Conservation (phyloP, 2,113 vertebrate species). For the Marcusenius ussheri region DNA sequence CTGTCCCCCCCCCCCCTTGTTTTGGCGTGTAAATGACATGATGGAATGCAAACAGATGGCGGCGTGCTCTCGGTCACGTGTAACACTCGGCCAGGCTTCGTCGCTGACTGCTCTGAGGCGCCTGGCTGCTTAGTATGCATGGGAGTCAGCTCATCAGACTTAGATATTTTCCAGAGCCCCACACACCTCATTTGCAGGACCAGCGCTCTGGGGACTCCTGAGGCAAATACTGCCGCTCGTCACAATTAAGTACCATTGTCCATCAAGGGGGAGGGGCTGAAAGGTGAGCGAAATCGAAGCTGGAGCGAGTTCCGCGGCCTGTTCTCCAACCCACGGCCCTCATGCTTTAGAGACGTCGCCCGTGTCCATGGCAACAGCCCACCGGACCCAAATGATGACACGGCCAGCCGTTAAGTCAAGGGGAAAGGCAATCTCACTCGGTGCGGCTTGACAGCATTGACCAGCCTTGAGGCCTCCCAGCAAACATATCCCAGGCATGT, state of each 20-base stretch:
- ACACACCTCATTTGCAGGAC: conserved; percentile 13
- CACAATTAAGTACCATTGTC: conserved; percentile 16
- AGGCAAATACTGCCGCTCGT: neutral
- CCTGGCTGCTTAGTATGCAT: neutral
- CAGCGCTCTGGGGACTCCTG: neutral
- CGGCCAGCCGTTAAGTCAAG: neutral
- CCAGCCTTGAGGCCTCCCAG: neutral
- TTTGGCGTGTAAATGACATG: neutral
- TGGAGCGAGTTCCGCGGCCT: neutral
- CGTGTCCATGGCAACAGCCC: conserved; percentile 1
- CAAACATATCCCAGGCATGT: neutral
- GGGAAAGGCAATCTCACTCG: neutral
- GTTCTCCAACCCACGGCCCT: neutral
- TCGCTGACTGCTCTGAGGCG: neutral
- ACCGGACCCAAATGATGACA: neutral
- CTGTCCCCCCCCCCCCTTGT: neutral
- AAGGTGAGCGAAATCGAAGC: neutral
- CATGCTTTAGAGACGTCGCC: neutral
- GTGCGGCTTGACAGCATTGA: neutral
- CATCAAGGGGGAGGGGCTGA: neutral
- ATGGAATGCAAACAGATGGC: neutral
- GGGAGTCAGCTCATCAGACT: neutral
- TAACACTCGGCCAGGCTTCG: neutral
- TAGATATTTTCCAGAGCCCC: conserved; percentile 1
- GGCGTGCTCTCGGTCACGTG: neutral